Evolutionary conservation across 2,888 invertebrate genomes (phyloP).

Genomic region (Neocrepidodera transversa): DNA sequence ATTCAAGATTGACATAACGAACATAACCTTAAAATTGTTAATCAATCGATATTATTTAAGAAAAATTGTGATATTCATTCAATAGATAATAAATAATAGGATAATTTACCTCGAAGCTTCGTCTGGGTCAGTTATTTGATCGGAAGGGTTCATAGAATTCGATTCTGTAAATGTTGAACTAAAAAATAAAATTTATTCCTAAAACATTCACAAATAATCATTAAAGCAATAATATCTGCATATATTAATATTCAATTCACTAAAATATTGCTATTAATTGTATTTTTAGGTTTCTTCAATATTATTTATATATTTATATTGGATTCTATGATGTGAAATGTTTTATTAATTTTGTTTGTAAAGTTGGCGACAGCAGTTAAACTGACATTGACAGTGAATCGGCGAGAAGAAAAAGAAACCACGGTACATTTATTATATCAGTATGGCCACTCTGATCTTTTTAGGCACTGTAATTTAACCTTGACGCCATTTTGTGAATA

Average conservation of each 20-base stretch:
- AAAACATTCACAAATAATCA: slow-evolving; percentile 31
- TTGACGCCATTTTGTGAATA: no score
- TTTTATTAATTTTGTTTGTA: slow-evolving; percentile 6
- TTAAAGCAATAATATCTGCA: slow-evolving; percentile 28
- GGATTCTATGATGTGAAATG: slow-evolving; percentile 9
- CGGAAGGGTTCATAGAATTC: slow-evolving; percentile 62
- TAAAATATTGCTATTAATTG: slow-evolving; percentile 21
- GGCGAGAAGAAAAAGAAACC: no score
- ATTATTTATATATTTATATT: neutral
- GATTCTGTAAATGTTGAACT: slow-evolving; percentile 43
- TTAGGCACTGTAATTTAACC: no score
- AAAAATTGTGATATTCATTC: slow-evolving; percentile 1
- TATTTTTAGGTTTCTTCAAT: slow-evolving; percentile 2
- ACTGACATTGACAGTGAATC: neutral
- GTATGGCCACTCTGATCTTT: no score
- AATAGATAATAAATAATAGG: neutral
- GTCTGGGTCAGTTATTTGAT: slow-evolving; percentile 59
- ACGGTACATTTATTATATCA: no score
- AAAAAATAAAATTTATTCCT: slow-evolving; percentile 41
- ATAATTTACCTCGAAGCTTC: slow-evolving; percentile 63
- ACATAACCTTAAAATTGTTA: slow-evolving; percentile 52
- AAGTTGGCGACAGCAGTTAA: neutral
- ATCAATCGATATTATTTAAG: slow-evolving; percentile 16
- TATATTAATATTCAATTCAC: slow-evolving; percentile 13
- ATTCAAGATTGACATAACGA: slow-evolving; percentile 55